Percentiles rank a stretch among this genome's conserved stretches.
Conservation (phyloP, 2,113 vertebrate species). For the Scytalopus superciliaris region DNA sequence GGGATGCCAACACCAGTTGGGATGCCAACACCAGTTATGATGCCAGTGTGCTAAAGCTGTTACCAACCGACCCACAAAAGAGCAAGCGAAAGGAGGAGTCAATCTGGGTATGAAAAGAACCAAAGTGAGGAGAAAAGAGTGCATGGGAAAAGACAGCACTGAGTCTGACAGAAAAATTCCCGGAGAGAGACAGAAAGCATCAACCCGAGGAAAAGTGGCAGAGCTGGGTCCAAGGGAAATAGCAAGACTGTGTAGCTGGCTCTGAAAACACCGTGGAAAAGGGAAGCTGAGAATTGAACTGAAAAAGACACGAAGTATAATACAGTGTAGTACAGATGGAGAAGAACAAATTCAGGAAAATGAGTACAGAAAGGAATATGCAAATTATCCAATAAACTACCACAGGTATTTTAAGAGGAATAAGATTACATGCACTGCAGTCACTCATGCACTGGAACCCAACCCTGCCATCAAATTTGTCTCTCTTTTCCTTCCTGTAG, state of each 20-base stretch:
- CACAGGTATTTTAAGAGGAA: background rate
- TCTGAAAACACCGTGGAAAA: background rate
- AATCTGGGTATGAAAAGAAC: background rate
- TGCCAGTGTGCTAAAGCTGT: background rate
- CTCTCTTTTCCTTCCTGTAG: background rate
- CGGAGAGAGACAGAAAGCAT: background rate
- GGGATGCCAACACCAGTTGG: background rate
- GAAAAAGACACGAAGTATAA: background rate
- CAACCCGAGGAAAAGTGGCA: background rate
- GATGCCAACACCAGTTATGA: background rate
- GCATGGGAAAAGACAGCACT: background rate
- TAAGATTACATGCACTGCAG: background rate
- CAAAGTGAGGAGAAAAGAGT: background rate
- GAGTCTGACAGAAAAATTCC: background rate
- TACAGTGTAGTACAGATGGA: background rate
- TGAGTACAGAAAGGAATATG: background rate
- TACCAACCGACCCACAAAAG: constrained; percentile 1
- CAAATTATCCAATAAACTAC: background rate
- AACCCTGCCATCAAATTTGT: background rate
- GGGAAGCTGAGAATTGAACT: background rate
- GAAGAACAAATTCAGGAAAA: background rate
- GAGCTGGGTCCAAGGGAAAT: background rate
- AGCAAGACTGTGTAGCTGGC: background rate
- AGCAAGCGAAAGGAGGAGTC: background rate
- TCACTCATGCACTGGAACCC: background rate